Evolutionary conservation across 2,888 invertebrate genomes (phyloP).

Genomic region (Tetragonula carbonaria): DNA sequence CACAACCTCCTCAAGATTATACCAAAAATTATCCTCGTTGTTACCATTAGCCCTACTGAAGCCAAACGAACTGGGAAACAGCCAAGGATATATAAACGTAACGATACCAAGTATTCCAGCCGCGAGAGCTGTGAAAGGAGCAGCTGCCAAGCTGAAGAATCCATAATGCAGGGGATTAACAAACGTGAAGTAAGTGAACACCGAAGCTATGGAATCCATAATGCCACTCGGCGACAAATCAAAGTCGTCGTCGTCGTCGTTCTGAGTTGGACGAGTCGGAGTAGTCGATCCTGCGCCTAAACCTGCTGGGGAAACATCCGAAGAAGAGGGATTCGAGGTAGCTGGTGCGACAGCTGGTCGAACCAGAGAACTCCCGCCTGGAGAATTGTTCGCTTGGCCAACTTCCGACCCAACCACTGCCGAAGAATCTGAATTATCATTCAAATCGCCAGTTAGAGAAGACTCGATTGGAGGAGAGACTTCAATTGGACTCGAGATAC

Average conservation of each 20-base stretch:
- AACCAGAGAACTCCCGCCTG: slow-evolving; percentile 2
- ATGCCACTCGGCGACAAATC: slow-evolving; percentile 80
- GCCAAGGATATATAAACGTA: slow-evolving; percentile 88
- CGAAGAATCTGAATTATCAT: neutral
- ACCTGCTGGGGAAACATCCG: neutral
- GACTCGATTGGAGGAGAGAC: neutral
- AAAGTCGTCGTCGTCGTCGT: slow-evolving; percentile 83
- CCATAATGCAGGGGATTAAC: slow-evolving; percentile 87
- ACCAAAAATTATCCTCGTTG: slow-evolving; percentile 63
- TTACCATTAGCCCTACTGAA: slow-evolving; percentile 71
- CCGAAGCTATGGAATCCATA: slow-evolving; percentile 85
- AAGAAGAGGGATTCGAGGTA: neutral
- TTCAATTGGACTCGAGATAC: slow-evolving; percentile 22
- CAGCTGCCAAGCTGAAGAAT: slow-evolving; percentile 86
- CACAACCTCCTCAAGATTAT: slow-evolving; percentile 75
- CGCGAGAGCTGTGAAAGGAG: slow-evolving; percentile 88
- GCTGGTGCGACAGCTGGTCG: neutral
- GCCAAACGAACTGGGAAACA: slow-evolving; percentile 85
- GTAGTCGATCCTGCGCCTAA: neutral
- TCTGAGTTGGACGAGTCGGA: neutral
- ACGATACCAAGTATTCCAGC: slow-evolving; percentile 87
- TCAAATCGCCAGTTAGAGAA: neutral
- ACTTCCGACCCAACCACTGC: neutral
- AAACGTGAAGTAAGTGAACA: slow-evolving; percentile 85
- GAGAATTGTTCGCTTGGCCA: slow-evolving; percentile 27